phyloP scores from a whole-genome alignment of 2,888 invertebrate genomes.

The Altica lythri region DNA sequence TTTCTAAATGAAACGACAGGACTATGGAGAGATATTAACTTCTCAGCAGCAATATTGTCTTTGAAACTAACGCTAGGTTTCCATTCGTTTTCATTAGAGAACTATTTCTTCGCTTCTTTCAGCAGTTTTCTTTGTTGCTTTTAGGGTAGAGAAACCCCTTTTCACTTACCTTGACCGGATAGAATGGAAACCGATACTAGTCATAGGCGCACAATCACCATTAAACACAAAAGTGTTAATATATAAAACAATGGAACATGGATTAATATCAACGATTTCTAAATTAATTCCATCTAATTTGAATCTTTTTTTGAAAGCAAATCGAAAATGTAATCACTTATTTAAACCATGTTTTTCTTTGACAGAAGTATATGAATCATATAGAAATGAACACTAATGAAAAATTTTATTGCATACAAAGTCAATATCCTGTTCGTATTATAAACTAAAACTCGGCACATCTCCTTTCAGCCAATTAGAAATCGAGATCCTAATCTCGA shows the following conservation, averaged over 20 bases:
- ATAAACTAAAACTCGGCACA: conserved; percentile 1
- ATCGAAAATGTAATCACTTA: too few relatives aligned
- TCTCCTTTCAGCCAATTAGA: conserved; percentile 17
- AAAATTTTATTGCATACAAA: not conserved
- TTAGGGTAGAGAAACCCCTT: conserved; percentile 40
- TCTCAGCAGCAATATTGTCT: conserved; percentile 47
- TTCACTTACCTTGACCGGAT: conserved; percentile 41
- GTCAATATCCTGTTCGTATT: not conserved
- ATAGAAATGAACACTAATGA: too few relatives aligned
- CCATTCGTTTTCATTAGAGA: conserved; percentile 51
- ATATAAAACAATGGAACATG: too few relatives aligned
- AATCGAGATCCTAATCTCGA: conserved; percentile 24
- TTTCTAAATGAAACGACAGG: conserved; percentile 23
- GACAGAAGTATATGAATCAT: too few relatives aligned
- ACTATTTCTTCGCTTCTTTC: conserved; percentile 47
- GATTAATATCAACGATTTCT: too few relatives aligned
- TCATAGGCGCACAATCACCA: conserved; percentile 30
- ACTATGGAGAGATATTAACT: conserved; percentile 42
- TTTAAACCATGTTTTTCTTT: too few relatives aligned
- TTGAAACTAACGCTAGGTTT: conserved; percentile 42
- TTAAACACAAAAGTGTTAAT: too few relatives aligned
- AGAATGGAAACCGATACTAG: conserved; percentile 26
- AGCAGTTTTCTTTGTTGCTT: conserved; percentile 38
- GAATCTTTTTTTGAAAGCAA: too few relatives aligned
- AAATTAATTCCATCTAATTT: too few relatives aligned